These are phyloP conservation scores for Drosophila borealis DNA, from an alignment of 2,888 invertebrate species.

Conservation along the genomic window DNA sequence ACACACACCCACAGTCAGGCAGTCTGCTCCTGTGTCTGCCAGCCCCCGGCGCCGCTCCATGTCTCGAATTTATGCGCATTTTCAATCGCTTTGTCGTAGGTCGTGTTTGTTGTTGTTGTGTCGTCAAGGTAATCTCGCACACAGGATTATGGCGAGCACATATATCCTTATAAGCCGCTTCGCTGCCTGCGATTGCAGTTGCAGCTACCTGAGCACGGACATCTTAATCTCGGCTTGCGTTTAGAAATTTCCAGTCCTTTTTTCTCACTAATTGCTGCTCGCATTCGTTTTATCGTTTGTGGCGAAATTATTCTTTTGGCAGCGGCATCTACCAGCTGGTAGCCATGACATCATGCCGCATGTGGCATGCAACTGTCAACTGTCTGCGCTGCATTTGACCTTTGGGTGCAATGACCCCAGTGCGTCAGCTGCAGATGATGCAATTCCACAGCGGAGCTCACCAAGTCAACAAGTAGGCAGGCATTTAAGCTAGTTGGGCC, in stretches of 20 bases:
- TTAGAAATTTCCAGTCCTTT: constrained; percentile 4
- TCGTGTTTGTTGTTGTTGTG: constrained; percentile 76
- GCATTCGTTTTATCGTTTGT: constrained; percentile 28
- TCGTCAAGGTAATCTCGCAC: constrained; percentile 77
- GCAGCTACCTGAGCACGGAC: constrained; percentile 17
- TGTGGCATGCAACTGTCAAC: constrained; percentile 25
- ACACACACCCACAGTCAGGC: constrained; percentile 9
- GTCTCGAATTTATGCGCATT: constrained; percentile 76
- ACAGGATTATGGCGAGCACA: constrained; percentile 60
- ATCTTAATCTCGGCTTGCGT: constrained; percentile 31
- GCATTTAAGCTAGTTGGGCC: background rate
- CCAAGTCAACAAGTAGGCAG: background rate
- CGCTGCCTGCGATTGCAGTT: constrained; percentile 1
- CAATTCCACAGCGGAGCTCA: constrained; percentile 31
- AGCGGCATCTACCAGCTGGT: constrained; percentile 30
- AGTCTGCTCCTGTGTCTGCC: constrained; percentile 47
- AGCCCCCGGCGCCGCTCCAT: background rate
- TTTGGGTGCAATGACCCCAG: constrained; percentile 66
- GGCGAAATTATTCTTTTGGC: constrained; percentile 23
- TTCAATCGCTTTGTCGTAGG: constrained; percentile 80
- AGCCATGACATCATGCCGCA: constrained; percentile 65
- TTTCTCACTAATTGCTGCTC: constrained; percentile 36
- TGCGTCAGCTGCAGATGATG: constrained; percentile 49
- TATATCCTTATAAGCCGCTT: constrained; percentile 46
- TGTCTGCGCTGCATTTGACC: constrained; percentile 62